Base-by-base conservation (phyloP, 2,888 invertebrate genomes). In the Amblyjoppa proteus region DNA sequence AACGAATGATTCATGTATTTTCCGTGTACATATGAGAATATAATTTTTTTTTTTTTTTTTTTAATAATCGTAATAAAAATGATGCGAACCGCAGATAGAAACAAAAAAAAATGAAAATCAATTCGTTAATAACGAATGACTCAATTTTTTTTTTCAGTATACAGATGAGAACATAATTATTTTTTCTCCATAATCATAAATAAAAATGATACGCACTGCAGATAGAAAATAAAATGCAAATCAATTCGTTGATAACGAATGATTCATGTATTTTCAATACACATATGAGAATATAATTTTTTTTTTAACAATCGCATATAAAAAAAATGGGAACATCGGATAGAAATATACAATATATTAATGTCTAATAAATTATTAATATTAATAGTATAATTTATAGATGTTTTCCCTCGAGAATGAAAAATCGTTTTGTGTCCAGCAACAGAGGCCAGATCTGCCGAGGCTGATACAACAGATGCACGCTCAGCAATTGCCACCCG, bases 391-490 rank as follows among this genome's bases (percentile, higher is more conserved):
- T 20, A 20, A 20, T 20, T 20, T 20, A 20, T 20, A 20, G 0
- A 20, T 20, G 20, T 16, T 34, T 16, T 49, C 45, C 78, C 66
- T 83, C 58, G 49, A 61, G 75, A 83, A 61, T 84, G 64, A 77
- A 85, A 81, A 75, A 64, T 58, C 34, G 71, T 80, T 87, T 85
- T 49, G 74, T 73, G 95, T 95, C 83, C 96, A 97, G 97, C 97
- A 97, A 96, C 97, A 97, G 95, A 96, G 97, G 94, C 97, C 97
- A 83, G 97, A 97, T 94, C 95, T 97, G 90, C 97, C 97, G 49
- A 96, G 97, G 94, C 94, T 97, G 87, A 95, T 98, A 94, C 98
- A 98, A 95, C 98, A 98, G 95, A 98, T 98, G 97, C 98, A 98
- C 94, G 98, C 98, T 51, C 98, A 98, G 91, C 97, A 97, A 89